A percentile compares a stretch with the other conserved stretches of the same genome.
Conservation (phyloP, 2,888 invertebrate species). For the Rapana venosa region DNA sequence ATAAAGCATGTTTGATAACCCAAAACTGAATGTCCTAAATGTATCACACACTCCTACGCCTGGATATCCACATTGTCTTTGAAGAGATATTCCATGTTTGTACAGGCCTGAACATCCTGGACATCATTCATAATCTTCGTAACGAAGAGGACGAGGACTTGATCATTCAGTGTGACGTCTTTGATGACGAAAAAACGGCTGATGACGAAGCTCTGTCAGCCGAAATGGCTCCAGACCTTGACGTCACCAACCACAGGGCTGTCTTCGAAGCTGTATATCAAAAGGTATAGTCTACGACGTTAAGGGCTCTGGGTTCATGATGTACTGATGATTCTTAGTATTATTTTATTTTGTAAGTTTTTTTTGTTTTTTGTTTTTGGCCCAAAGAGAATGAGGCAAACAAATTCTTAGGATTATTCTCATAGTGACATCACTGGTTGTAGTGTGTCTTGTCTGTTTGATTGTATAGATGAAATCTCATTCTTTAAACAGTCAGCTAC, state of each 20-base stretch:
- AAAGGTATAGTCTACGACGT: background rate
- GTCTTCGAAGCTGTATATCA: background rate
- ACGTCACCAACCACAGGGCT: conserved; percentile 3
- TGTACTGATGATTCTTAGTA: background rate
- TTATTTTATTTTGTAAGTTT: background rate
- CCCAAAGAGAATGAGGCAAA: no score
- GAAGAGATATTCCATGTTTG: background rate
- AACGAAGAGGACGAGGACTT: conserved; percentile 74
- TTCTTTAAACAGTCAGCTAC: no score
- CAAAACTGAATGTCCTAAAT: no score
- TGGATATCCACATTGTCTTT: no score
- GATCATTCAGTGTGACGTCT: conserved; percentile 92
- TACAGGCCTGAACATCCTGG: conserved; percentile 91
- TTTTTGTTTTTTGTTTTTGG: no score
- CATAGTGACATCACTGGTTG: no score
- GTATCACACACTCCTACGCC: no score
- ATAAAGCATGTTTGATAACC: no score
- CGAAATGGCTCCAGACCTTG: conserved; percentile 82
- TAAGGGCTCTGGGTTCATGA: background rate
- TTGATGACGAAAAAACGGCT: conserved; percentile 94
- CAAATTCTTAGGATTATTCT: no score
- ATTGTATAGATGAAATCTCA: no score
- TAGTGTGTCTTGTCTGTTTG: no score
- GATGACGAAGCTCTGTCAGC: conserved; percentile 89
- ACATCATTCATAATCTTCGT: conserved; percentile 81